Evolutionary conservation across 2,113 vertebrate genomes (phyloP).

Genomic region (Heliornis fulica): DNA sequence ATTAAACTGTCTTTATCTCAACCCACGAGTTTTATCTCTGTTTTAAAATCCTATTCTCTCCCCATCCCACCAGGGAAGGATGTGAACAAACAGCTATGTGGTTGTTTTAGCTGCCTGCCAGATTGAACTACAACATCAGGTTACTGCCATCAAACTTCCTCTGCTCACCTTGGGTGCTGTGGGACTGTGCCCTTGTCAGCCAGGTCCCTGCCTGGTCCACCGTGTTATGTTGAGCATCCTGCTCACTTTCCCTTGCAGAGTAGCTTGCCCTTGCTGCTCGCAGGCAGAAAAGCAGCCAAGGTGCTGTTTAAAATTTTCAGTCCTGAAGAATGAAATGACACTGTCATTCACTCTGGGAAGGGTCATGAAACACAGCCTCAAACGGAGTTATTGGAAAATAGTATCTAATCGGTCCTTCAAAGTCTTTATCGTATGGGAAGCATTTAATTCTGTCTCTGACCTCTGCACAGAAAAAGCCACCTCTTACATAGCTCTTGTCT

Average conservation of each 20-base stretch:
- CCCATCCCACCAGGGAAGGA: too few relatives aligned
- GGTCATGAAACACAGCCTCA: not conserved
- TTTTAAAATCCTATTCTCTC: too few relatives aligned
- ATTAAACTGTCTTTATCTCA: too few relatives aligned
- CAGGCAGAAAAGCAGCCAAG: rapidly evolving
- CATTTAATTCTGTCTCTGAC: not conserved
- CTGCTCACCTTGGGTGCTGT: not conserved
- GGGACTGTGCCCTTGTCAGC: not conserved
- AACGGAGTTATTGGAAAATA: not conserved
- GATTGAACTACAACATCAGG: not conserved
- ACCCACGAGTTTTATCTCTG: too few relatives aligned
- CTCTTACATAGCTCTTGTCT: not conserved
- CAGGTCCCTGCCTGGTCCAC: not conserved
- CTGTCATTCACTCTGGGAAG: not conserved
- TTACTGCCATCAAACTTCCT: not conserved
- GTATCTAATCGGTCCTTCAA: not conserved
- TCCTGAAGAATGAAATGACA: not conserved
- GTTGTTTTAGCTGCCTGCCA: too few relatives aligned
- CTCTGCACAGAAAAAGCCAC: not conserved
- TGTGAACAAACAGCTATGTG: too few relatives aligned
- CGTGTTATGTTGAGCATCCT: not conserved
- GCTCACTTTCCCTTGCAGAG: not conserved
- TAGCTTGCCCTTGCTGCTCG: not conserved
- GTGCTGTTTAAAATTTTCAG: not conserved
- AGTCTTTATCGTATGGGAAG: not conserved